These are phyloP conservation scores for Tipula vernalis DNA, from an alignment of 2,888 invertebrate genomes.

Conservation along the genomic window DNA sequence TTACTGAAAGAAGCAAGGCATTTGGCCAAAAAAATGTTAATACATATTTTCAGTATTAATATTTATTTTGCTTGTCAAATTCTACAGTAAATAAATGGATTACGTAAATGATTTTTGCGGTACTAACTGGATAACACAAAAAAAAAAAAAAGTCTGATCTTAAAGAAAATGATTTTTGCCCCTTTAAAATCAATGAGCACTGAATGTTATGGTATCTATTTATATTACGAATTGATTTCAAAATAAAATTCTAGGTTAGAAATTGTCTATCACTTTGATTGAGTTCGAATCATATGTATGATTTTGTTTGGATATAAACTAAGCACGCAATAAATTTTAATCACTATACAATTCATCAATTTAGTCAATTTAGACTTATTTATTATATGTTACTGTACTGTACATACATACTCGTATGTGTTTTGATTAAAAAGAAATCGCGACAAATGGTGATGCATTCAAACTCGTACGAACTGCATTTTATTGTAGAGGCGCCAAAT, in stretches of 20 bases:
- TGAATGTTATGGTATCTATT: neutral
- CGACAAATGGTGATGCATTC: neutral
- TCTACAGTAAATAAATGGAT: neutral
- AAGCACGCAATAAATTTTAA: neutral
- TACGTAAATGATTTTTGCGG: neutral
- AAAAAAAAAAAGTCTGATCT: neutral
- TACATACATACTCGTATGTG: neutral
- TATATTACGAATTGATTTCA: neutral
- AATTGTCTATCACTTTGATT: neutral
- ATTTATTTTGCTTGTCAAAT: neutral
- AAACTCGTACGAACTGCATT: neutral
- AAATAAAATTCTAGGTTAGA: neutral
- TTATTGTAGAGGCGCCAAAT: neutral
- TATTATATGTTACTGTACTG: neutral
- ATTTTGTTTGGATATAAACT: neutral
- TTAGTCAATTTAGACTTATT: neutral
- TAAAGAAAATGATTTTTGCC: neutral
- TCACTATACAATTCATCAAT: neutral
- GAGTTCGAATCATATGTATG: neutral
- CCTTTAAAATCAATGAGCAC: neutral
- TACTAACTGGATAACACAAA: neutral
- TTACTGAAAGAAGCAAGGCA: neutral
- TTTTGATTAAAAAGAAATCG: neutral
- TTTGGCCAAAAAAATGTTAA: conserved; percentile 4
- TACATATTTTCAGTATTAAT: neutral